phyloP scores from a whole-genome alignment of 1,140 invertebrate genomes.

The Hydropsyche tenuis region DNA sequence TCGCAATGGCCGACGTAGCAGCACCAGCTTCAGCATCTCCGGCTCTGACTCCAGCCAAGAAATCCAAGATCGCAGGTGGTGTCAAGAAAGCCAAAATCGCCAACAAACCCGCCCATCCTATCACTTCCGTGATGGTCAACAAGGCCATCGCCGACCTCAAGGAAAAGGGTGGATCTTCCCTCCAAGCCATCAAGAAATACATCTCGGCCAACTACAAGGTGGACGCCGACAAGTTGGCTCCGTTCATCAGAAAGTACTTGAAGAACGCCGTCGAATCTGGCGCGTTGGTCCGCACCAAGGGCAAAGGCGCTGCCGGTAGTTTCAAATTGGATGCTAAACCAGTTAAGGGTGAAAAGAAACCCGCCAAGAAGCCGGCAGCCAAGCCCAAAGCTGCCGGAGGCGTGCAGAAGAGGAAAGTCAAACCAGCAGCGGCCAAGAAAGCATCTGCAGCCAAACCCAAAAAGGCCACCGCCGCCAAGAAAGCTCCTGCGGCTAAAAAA shows the following conservation, averaged over 20 bases:
- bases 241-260: slow-evolving; percentile 68
- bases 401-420: slow-evolving; percentile 9
- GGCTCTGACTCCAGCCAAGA: slow-evolving; percentile 35
- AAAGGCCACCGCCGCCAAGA: slow-evolving; percentile 31
- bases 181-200: slow-evolving; percentile 72
- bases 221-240: slow-evolving; percentile 65
- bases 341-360: slow-evolving; percentile 24
- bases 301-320: slow-evolving; percentile 64
- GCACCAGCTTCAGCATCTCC: not conserved
- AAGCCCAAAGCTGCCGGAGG: not conserved
- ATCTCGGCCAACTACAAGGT: slow-evolving; percentile 66
- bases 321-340: slow-evolving; percentile 61
- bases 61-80: slow-evolving; percentile 34
- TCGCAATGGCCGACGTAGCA: slow-evolving; percentile 41
- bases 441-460: slow-evolving; percentile 32
- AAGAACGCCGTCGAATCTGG: slow-evolving; percentile 65
- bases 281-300: slow-evolving; percentile 65
- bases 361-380: slow-evolving; percentile 29
- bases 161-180: slow-evolving; percentile 66
- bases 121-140: slow-evolving; percentile 64
- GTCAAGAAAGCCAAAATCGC: slow-evolving; percentile 57
- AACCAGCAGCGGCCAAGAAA: slow-evolving; percentile 35
- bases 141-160: slow-evolving; percentile 68
- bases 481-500: slow-evolving; percentile 7
- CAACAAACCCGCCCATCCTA: slow-evolving; percentile 60